Conservation (phyloP, 2,113 vertebrate genomes). For the Tinamus guttatus region DNA sequence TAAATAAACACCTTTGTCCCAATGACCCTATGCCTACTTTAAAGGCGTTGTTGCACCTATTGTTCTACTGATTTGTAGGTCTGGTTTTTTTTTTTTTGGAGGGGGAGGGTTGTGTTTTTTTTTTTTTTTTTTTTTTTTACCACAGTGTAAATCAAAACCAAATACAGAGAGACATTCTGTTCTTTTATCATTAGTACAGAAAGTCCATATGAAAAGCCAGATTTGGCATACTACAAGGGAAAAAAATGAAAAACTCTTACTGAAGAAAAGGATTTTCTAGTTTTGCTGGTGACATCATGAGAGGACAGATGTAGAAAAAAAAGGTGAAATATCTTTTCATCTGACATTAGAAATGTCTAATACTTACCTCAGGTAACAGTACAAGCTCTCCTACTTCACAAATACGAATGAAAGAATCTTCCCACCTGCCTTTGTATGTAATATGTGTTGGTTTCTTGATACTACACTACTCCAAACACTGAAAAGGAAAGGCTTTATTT, state of each 20-base stretch:
- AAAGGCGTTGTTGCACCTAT: slow-evolving; percentile 55
- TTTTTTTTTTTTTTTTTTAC: slow-evolving; percentile 19
- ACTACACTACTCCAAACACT: background rate
- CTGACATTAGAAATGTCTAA: rapidly evolving
- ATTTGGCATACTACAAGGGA: background rate
- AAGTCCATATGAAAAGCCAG: slow-evolving; percentile 11
- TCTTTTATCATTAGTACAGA: slow-evolving; percentile 4
- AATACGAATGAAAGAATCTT: background rate
- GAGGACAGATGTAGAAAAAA: background rate
- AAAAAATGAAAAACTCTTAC: background rate
- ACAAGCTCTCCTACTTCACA: background rate
- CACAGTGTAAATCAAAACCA: slow-evolving; percentile 25
- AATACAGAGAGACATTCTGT: slow-evolving; percentile 27
- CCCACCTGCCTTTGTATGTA: background rate
- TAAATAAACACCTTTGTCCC: slow-evolving; percentile 73
- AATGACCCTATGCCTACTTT: slow-evolving; percentile 52
- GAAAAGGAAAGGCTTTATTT: background rate
- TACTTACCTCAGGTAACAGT: background rate
- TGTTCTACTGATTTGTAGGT: slow-evolving; percentile 63
- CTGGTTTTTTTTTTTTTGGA: slow-evolving; percentile 24
- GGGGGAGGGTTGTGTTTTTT: too few relatives aligned
- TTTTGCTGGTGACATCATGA: background rate
- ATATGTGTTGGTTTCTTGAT: background rate
- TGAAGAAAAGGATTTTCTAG: background rate
- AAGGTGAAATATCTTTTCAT: background rate